Percentiles rank a stretch among this genome's conserved stretches.
phyloP scores from a whole-genome alignment of 2,113 vertebrate species.

The Anolis sagrei region DNA sequence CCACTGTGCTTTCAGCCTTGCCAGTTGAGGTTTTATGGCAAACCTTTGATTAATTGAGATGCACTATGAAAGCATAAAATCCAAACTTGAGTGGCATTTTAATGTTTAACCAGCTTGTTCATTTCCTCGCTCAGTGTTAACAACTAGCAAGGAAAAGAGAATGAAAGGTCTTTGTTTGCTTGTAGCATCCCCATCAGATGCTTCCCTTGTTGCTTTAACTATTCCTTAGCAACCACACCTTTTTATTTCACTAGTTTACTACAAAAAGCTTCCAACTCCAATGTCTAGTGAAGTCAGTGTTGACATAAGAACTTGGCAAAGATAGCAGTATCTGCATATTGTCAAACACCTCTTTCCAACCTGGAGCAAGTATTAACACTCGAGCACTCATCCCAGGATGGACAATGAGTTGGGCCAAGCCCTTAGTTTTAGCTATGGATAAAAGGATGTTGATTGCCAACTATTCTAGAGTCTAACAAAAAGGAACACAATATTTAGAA shows the following conservation, averaged over 20 bases:
- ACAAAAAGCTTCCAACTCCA: background rate
- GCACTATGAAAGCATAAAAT: conserved; percentile 67
- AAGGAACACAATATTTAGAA: background rate
- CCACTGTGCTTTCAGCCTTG: conserved; percentile 65
- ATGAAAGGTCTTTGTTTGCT: conserved; percentile 21
- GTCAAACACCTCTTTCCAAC: background rate
- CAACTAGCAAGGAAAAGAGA: rapidly evolving
- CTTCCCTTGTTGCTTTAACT: background rate
- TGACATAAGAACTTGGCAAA: background rate
- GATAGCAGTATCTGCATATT: background rate
- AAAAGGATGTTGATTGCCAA: background rate
- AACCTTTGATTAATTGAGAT: conserved; percentile 81
- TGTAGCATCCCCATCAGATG: background rate
- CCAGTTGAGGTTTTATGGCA: conserved; percentile 65
- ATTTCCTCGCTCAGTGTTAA: conserved; percentile 5
- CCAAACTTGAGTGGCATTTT: conserved; percentile 43
- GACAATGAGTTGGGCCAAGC: background rate
- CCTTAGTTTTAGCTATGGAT: background rate
- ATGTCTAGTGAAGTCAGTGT: too few species aligned
- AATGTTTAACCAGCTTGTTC: conserved; percentile 30
- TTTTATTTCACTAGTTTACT: background rate
- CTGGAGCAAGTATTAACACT: background rate
- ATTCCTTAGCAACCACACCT: background rate
- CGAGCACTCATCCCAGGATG: too few species aligned
- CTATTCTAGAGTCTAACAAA: background rate